Evolutionary conservation across 92 coral and sea anemone genomes (phyloP).

Genomic region (Epizoanthus scotinus): DNA sequence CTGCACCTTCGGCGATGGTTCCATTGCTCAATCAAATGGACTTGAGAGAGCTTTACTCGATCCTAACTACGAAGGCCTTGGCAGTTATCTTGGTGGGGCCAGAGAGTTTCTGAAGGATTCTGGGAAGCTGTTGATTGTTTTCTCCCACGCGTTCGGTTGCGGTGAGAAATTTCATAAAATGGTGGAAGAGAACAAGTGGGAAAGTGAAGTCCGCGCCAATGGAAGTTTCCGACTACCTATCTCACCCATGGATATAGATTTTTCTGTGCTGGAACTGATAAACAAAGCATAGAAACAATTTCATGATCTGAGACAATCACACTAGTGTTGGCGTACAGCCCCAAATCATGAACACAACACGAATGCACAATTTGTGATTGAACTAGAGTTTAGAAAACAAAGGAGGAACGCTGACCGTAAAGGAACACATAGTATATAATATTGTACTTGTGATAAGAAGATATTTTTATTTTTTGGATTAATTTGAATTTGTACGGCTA

Average conservation of each 20-base stretch:
- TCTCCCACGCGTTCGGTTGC: constrained; percentile 56
- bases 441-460: neutral
- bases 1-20: constrained; percentile 31
- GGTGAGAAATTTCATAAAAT: constrained; percentile 45
- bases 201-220: constrained; percentile 19
- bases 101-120: constrained; percentile 51
- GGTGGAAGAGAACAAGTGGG: constrained; percentile 61
- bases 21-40: constrained; percentile 33
- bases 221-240: constrained; percentile 18
- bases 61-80: constrained; percentile 52
- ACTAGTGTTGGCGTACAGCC: neutral
- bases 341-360: neutral
- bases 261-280: constrained; percentile 16
- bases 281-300: constrained; percentile 10
- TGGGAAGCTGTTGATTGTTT: constrained; percentile 50
- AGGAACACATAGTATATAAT: neutral
- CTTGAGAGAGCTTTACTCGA: constrained; percentile 61
- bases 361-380: no score
- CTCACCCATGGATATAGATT: constrained; percentile 32
- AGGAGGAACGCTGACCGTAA: neutral
- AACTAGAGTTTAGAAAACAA: neutral
- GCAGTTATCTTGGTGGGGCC: constrained; percentile 57
- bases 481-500: neutral
- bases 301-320: neutral
- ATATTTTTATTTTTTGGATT: neutral